These are phyloP conservation scores for Philonicus albiceps DNA, from an alignment of 2,888 invertebrate genomes.

Conservation along the genomic window DNA sequence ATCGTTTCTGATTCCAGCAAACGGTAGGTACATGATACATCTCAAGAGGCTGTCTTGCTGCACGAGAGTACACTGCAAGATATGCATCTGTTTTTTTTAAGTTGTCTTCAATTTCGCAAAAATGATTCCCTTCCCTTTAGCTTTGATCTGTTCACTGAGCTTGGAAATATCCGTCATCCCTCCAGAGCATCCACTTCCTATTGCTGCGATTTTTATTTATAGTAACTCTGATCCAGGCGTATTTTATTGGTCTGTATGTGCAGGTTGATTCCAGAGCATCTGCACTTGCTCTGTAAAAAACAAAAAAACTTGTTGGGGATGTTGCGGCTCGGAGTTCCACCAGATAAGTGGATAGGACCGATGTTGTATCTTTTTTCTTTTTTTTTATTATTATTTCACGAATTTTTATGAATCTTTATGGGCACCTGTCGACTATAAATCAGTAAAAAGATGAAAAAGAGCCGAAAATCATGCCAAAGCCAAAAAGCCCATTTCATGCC, in stretches of 20 bases:
- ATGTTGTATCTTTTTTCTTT: too few relatives aligned
- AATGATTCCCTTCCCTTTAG: not conserved
- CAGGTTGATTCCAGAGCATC: not conserved
- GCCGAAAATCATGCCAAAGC: conserved; percentile 39
- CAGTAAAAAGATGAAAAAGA: conserved; percentile 42
- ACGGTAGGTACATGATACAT: too few relatives aligned
- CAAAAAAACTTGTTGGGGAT: not conserved
- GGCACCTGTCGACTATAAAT: conserved; percentile 46
- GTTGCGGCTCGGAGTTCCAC: not conserved
- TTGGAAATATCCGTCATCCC: not conserved
- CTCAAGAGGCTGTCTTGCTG: not conserved
- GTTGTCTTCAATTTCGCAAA: not conserved
- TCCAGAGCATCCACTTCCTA: not conserved
- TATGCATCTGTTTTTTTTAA: not conserved
- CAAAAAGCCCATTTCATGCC: conserved; percentile 41
- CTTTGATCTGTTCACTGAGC: not conserved
- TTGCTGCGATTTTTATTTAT: not conserved
- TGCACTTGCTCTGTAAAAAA: not conserved
- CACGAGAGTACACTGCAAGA: not conserved
- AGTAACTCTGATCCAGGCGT: not conserved
- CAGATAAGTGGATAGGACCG: not conserved
- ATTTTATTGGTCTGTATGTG: not conserved
- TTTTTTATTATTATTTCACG: not conserved
- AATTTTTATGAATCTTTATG: conserved; percentile 43
- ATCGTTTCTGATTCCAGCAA: not conserved